Base-by-base conservation (phyloP, 2,113 vertebrate genomes). In the Pelecanus crispus region DNA sequence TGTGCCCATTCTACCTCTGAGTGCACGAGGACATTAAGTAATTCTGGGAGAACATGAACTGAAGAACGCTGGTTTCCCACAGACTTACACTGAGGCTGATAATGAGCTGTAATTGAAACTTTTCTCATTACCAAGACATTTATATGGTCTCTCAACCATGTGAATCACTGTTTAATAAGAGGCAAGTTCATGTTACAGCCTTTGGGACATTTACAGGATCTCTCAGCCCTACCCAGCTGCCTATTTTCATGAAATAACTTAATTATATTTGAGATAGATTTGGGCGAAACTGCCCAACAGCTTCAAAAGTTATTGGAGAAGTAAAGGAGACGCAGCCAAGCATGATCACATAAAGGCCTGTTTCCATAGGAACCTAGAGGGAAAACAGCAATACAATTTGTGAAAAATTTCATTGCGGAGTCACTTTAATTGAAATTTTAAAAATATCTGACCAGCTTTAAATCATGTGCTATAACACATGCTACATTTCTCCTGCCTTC, bases 311-410 rank as follows among this genome's bases (percentile, higher is more conserved):
- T 96, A 94, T 70, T 96, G 93, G 74, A 94, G 87, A 94, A 95
- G 81, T 90, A 78, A 81, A 92, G 80, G 74, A 93, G 87, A 87
- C 78, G 91, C 25, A 94, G 93, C 94, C 90, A 97, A 97, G 78
- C 85, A 80, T 70, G 93, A 96, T 90, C 22, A 0, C 85, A 95
- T 90, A 95, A 87, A 79, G 40, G 34, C 82, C 81, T 49, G 94
- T 97, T 97, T 95, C 96, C 93, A 97, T 96, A 93, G 96, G 83
- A 97, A 97, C 95, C 87, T 66, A 50, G 66, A 88, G 31, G 55
- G 55, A 96, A 97, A 96, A 95, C 93, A 96, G 90, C 36, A 65
- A 91, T 25, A 91, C 59, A 52, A 59, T 86, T 95, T 81, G 52
- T 67, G 50, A 91, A 95, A 96, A 97, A 91, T n/a, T 94, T 95